Evolutionary conservation across 1,140 invertebrate genomes (phyloP), one percentile per base, ranked within the genome.

Genomic region (Drosophila obscura): DNA sequence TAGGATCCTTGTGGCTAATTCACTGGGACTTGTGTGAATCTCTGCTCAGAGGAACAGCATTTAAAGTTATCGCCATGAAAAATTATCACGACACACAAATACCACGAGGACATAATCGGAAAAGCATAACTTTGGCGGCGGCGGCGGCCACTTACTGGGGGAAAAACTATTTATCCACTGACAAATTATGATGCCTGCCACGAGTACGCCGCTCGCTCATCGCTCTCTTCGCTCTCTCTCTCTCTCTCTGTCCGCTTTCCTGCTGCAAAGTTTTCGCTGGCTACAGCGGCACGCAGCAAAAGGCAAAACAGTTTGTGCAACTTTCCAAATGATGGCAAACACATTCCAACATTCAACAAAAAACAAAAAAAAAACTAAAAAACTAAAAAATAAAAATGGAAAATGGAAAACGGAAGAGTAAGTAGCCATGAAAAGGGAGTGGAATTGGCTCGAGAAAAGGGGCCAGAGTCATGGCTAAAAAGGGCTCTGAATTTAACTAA

Each of bases 81-180:
- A 87, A 85, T 85, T 78, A 85, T 81, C 74, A 75, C 11, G 82
- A 60, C 68, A 58, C 49, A 13, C 35, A 39, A 13, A 5, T 5
- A 22, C 35, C 35, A 39, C 35, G 35, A 39, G 59, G 59, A 72
- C 82, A 87, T 88, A 87, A 87, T 87, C 82, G 82, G 66, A 87
- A 88, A 87, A 88, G 75, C 83, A 87, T 88, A 87, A 83, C 83
- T 88, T 83, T 80, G 68, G 79, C 83, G 75, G 81, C 7, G 68
- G 79, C 83, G 75, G 81, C 7, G 68, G 83, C 83, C 78, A 87
- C 82, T 85, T 85, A 87, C 81, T 87, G 78, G 48, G 31, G 31
- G 3, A 5, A 79, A 83, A 87, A 88, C 83, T 87, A 87, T 87
- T 88, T 87, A 87, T 87, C 83, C 83, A 83, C 84, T 88, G 83